These are phyloP conservation scores for Microplitis mediator DNA, from an alignment of 1,140 invertebrate genomes.

Conservation along the genomic window DNA sequence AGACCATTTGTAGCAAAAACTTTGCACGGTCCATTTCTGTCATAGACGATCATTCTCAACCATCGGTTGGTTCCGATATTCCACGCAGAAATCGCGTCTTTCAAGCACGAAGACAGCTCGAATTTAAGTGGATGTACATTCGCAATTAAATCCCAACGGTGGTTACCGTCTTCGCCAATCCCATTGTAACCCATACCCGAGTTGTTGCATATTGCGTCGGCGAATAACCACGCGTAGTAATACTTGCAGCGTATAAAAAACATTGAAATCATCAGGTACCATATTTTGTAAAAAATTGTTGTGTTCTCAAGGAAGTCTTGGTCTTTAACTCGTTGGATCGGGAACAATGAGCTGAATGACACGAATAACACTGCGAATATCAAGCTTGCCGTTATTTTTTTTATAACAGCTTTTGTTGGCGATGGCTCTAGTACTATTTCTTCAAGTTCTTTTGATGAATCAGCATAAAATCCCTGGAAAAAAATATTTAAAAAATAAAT, in stretches of 20 bases:
- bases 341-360: slow-evolving; percentile 68
- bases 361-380: slow-evolving; percentile 72
- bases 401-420: slow-evolving; percentile 67
- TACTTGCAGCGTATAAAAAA: slow-evolving; percentile 88
- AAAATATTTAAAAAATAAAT: slow-evolving; percentile 29
- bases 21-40: slow-evolving; percentile 70
- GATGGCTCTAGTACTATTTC: slow-evolving; percentile 67
- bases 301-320: slow-evolving; percentile 71
- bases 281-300: slow-evolving; percentile 69
- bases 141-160: slow-evolving; percentile 86
- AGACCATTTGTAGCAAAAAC: slow-evolving; percentile 82
- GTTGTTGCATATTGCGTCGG: slow-evolving; percentile 93
- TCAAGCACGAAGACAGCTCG: slow-evolving; percentile 83
- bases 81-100: slow-evolving; percentile 84
- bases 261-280: slow-evolving; percentile 80
- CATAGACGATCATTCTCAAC: slow-evolving; percentile 87
- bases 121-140: slow-evolving; percentile 89
- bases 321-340: slow-evolving; percentile 71
- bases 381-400: slow-evolving; percentile 70
- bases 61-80: slow-evolving; percentile 91
- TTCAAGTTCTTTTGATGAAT: slow-evolving; percentile 50
- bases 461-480: slow-evolving; percentile 41
- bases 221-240: slow-evolving; percentile 95
- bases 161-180: slow-evolving; percentile 72
- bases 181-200: slow-evolving; percentile 92